Conservation (phyloP, 2,797 vertebrate species). For the Sebastes nivosus region DNA sequence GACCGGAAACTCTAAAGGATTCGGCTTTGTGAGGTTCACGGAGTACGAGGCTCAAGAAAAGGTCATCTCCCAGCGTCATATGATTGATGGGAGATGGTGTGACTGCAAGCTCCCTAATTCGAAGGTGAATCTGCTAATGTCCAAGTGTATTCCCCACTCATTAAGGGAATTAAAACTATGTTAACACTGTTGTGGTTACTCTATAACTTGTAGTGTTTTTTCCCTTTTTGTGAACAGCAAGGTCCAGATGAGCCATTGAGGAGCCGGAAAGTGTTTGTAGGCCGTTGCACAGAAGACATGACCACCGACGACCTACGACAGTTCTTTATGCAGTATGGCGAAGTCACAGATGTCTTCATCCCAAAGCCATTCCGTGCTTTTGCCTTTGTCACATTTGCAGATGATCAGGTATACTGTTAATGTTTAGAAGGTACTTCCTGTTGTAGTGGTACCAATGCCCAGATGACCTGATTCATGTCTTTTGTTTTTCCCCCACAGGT, state of each 20-base stretch:
- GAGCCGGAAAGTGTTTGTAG: slow-evolving; percentile 97
- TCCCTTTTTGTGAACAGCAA: slow-evolving; percentile 69
- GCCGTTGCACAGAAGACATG: slow-evolving; percentile 99
- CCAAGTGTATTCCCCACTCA: slow-evolving; percentile 31
- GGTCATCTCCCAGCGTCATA: slow-evolving; percentile 96
- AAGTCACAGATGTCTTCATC: slow-evolving; percentile 98
- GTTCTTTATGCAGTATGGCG: slow-evolving; percentile 98
- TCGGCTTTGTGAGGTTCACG: slow-evolving; percentile 97
- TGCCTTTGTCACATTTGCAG: slow-evolving; percentile 97
- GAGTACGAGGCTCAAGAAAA: slow-evolving; percentile 98
- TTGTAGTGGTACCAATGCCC: not conserved
- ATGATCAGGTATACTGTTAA: slow-evolving; percentile 90
- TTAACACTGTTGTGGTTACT: not conserved
- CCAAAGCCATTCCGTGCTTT: slow-evolving; percentile 98
- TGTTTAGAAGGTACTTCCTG: not conserved
- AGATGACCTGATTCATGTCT: slow-evolving; percentile 6
- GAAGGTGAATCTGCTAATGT: slow-evolving; percentile 77
- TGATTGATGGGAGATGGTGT: slow-evolving; percentile 99
- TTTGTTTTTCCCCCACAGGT: slow-evolving; percentile 79
- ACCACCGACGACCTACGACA: slow-evolving; percentile 92
- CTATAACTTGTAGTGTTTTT: not conserved
- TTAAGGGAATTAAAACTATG: not conserved
- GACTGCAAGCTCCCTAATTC: slow-evolving; percentile 99
- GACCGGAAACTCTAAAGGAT: slow-evolving; percentile 97
- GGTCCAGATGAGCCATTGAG: slow-evolving; percentile 94